phyloP scores from a whole-genome alignment of 2,113 vertebrate species.

The Esox niger region DNA sequence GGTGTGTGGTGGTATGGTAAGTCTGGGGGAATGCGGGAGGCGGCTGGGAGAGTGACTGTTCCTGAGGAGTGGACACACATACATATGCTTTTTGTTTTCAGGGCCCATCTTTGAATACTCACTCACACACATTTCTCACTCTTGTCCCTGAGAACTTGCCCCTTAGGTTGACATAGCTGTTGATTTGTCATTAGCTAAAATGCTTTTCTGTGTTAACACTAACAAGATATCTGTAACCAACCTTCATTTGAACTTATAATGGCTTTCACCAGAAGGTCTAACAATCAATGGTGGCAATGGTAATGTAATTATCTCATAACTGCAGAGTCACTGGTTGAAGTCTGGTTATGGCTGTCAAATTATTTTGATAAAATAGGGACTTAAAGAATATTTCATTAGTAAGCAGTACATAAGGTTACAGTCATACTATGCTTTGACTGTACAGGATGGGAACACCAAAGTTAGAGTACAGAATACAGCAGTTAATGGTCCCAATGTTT shows the following conservation, averaged over 20 bases:
- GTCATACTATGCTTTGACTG: too few relatives aligned
- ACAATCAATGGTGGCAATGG: conserved; percentile 46
- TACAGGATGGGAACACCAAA: too few relatives aligned
- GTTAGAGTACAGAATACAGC: too few relatives aligned
- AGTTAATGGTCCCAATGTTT: too few relatives aligned
- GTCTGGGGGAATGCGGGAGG: neutral
- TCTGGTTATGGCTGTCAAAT: conserved; percentile 50
- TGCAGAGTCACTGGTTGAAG: conserved; percentile 53
- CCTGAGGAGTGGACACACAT: neutral
- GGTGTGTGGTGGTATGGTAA: neutral
- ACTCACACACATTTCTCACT: neutral
- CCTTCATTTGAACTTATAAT: neutral
- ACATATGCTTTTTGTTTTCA: neutral
- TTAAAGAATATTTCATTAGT: conserved; percentile 64
- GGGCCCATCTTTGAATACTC: neutral
- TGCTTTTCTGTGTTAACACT: neutral
- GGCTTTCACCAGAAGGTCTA: neutral
- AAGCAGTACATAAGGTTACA: conserved; percentile 51
- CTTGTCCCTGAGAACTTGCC: too few relatives aligned
- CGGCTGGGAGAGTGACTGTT: neutral
- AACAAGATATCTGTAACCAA: neutral
- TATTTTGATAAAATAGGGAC: conserved; percentile 42
- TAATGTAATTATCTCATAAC: conserved; percentile 39
- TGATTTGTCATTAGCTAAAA: too few relatives aligned
- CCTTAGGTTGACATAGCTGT: too few relatives aligned